A percentile compares a stretch with the other conserved stretches of the same genome.
Conservation (phyloP, 1,140 invertebrate genomes). For the Halictus rubicundus region DNA sequence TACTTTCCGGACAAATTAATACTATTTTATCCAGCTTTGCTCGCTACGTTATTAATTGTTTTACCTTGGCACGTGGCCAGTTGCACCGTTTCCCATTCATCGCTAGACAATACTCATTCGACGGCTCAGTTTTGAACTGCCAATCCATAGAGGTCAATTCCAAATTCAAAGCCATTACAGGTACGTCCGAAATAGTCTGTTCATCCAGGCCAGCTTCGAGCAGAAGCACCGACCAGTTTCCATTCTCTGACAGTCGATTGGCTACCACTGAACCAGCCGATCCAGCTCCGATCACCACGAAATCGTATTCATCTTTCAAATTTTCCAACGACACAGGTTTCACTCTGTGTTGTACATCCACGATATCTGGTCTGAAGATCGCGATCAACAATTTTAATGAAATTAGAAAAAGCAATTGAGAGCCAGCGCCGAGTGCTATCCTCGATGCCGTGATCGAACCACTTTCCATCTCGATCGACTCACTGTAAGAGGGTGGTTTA, state of each 20-base stretch:
- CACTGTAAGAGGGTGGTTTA: no score
- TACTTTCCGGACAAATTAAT: no score
- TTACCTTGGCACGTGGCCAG: slow-evolving; percentile 88
- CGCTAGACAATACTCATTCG: slow-evolving; percentile 84
- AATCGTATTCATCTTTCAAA: slow-evolving; percentile 85
- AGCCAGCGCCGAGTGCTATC: no score
- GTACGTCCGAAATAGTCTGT: slow-evolving; percentile 87
- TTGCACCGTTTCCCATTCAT: slow-evolving; percentile 84
- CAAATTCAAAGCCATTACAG: slow-evolving; percentile 86
- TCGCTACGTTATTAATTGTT: no score
- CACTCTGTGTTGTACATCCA: not conserved
- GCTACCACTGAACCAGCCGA: slow-evolving; percentile 91
- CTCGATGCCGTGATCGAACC: no score
- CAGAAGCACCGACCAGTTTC: slow-evolving; percentile 86
- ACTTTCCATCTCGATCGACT: no score
- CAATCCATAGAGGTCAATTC: slow-evolving; percentile 89
- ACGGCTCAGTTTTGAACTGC: slow-evolving; percentile 89
- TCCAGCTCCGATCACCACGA: slow-evolving; percentile 90
- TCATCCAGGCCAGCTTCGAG: slow-evolving; percentile 93
- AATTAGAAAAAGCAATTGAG: not conserved
- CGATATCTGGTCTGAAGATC: slow-evolving; percentile 66
- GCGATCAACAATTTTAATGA: slow-evolving; percentile 83
- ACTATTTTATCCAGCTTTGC: no score
- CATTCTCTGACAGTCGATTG: slow-evolving; percentile 86
- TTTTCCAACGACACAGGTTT: slow-evolving; percentile 71